Percentiles rank a stretch among this genome's conserved stretches.
phyloP scores from a whole-genome alignment of 2,113 vertebrate species.

The Oophaga pumilio region DNA sequence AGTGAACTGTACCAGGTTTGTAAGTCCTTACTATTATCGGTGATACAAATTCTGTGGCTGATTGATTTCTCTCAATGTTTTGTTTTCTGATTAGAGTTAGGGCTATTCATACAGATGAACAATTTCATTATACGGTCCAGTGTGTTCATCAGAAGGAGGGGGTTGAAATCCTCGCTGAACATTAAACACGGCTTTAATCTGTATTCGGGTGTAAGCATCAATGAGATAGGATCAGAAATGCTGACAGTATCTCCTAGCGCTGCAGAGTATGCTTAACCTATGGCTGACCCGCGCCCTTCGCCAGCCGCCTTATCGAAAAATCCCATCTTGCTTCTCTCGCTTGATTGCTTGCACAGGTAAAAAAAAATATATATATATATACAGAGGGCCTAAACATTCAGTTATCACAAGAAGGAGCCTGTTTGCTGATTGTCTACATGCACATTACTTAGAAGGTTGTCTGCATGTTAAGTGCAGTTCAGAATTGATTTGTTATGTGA shows the following conservation, averaged over 20 bases:
- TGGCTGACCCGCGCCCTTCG: slow-evolving; percentile 38
- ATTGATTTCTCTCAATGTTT: neutral
- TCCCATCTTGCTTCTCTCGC: slow-evolving; percentile 47
- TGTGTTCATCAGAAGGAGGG: neutral
- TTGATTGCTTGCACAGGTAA: slow-evolving; percentile 26
- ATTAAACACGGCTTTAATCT: slow-evolving; percentile 43
- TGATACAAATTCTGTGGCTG: neutral
- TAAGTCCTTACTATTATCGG: neutral
- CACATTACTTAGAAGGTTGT: neutral
- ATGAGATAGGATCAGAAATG: slow-evolving; percentile 53
- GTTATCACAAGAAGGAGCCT: slow-evolving; percentile 7
- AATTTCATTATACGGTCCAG: slow-evolving; percentile 48
- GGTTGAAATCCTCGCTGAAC: neutral
- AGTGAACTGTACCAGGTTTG: neutral
- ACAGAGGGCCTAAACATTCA: neutral
- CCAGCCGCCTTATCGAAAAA: slow-evolving; percentile 46
- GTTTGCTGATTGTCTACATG: neutral
- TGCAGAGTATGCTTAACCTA: slow-evolving; percentile 49
- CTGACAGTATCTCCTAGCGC: slow-evolving; percentile 46
- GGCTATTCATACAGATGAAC: slow-evolving; percentile 13
- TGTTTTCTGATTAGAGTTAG: neutral
- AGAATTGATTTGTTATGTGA: neutral
- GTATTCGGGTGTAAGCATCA: slow-evolving; percentile 57
- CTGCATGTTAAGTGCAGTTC: neutral
- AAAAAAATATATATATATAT: slow-evolving; percentile 4